Percentiles rank a stretch among this genome's conserved stretches.
phyloP scores from a whole-genome alignment of 2,888 invertebrate genomes.

The Rhimphoctona megacephalus region DNA sequence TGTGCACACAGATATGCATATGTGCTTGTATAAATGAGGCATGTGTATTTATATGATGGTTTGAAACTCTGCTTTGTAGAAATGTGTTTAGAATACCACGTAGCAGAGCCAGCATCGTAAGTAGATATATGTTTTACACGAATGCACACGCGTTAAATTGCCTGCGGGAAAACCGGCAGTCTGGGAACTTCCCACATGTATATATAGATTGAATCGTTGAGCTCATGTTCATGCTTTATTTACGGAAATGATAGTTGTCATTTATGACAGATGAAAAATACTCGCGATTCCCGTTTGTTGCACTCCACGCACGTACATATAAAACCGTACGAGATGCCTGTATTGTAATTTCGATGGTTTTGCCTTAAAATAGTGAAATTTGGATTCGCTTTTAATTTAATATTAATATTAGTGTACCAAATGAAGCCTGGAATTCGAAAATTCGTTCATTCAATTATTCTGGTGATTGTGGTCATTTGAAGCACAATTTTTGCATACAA shows the following conservation, averaged over 20 bases:
- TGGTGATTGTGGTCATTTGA: too few relatives aligned
- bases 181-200: slow-evolving; percentile 70
- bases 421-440: neutral
- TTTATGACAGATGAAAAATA: slow-evolving; percentile 32
- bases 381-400: neutral
- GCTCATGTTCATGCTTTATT: slow-evolving; percentile 21
- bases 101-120: neutral
- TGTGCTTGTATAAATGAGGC: neutral
- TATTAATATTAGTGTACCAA: neutral
- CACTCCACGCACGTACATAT: neutral
- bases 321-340: slow-evolving; percentile 14
- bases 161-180: slow-evolving; percentile 68
- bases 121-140: neutral
- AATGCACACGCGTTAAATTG: slow-evolving; percentile 28
- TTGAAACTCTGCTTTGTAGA: neutral
- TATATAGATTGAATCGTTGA: slow-evolving; percentile 37
- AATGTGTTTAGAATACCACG: slow-evolving; percentile 5
- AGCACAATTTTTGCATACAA: too few relatives aligned
- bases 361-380: neutral
- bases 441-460: neutral
- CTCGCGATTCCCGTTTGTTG: slow-evolving; percentile 5
- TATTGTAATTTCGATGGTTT: neutral
- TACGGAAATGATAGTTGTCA: slow-evolving; percentile 35
- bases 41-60: neutral
- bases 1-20: neutral